These are phyloP conservation scores for human (Homo sapiens) DNA, from an alignment of 2,113 vertebrate species.

Conservation along the genomic window DNA sequence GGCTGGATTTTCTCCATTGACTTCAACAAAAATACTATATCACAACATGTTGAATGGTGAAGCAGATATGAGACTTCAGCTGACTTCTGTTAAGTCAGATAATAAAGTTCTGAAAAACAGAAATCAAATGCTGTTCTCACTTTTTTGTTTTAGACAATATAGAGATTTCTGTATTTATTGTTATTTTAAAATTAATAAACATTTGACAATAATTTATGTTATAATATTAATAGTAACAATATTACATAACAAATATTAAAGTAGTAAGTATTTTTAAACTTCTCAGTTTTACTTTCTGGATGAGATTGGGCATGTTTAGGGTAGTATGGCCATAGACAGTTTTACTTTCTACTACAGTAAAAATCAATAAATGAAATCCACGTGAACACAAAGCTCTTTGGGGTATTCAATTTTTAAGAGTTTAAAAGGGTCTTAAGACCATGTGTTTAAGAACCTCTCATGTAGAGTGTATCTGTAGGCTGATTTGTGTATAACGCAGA, in stretches of 20 bases:
- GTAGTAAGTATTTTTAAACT: neutral
- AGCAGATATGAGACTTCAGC: neutral
- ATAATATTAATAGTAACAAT: neutral
- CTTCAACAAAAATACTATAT: neutral
- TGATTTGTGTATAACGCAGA: neutral
- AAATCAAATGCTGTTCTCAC: neutral
- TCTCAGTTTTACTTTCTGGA: constrained; percentile 20
- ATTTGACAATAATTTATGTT: neutral
- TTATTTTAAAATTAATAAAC: constrained; percentile 21
- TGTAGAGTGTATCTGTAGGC: neutral
- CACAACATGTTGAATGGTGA: neutral
- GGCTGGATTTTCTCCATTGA: neutral
- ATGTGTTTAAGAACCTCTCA: neutral
- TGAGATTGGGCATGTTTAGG: no score
- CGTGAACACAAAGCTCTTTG: neutral
- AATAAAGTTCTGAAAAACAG: neutral
- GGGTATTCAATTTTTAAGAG: constrained; percentile 4
- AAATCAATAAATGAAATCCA: neutral
- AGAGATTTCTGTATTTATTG: neutral
- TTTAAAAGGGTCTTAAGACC: neutral
- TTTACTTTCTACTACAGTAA: neutral
- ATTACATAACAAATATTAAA: constrained; percentile 29
- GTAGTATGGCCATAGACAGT: neutral
- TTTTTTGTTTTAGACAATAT: constrained; percentile 7
- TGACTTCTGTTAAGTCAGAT: neutral